These are phyloP conservation scores for Sturnus vulgaris DNA, from an alignment of 2,113 vertebrate species.

Conservation along the genomic window DNA sequence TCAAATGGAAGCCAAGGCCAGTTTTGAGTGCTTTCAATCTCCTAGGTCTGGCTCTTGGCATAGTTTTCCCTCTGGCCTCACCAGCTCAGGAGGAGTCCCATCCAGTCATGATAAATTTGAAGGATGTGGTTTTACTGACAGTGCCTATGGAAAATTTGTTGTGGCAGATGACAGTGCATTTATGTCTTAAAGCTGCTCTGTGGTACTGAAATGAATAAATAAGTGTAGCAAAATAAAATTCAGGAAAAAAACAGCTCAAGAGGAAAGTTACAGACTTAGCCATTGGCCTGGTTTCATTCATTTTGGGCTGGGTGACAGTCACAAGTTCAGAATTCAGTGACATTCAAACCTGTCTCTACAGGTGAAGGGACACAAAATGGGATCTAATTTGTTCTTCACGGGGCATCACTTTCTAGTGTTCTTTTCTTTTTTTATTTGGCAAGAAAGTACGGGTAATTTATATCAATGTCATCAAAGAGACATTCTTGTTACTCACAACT, in stretches of 20 bases:
- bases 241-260: not conserved
- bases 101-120: not conserved
- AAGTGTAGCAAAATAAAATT: not conserved
- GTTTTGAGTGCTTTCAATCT: not conserved
- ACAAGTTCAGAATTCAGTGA: not conserved
- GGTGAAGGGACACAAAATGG: not conserved
- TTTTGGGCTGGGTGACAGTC: not conserved
- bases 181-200: not conserved
- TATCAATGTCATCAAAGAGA: conserved; percentile 19
- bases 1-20: not conserved
- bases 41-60: not conserved
- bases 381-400: conserved; percentile 34
- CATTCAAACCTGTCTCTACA: conserved; percentile 27
- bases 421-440: not conserved
- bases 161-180: not conserved
- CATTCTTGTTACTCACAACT: not conserved
- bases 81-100: not conserved
- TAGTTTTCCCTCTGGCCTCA: not conserved
- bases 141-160: not conserved
- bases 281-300: not conserved
- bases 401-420: not conserved
- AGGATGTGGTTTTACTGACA: not conserved
- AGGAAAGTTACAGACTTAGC: not conserved
- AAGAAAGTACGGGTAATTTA: not conserved
- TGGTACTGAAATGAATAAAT: not conserved